phyloP scores from a whole-genome alignment of 2,797 vertebrate genomes.

The Synanceia verrucosa region DNA sequence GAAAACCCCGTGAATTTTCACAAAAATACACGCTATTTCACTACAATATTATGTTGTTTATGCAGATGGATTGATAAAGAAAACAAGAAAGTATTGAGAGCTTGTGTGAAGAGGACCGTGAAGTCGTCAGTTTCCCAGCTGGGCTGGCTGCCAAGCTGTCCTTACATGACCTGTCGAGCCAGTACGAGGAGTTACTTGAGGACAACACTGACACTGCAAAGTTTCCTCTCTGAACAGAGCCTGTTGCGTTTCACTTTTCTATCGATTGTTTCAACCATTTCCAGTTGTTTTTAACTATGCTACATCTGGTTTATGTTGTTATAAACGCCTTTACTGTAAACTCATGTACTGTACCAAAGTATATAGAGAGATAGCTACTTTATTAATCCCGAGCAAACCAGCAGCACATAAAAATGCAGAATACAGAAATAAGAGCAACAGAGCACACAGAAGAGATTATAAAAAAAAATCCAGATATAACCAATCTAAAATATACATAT shows the following conservation, averaged over 20 bases:
- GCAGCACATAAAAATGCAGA: no score
- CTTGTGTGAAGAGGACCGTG: neutral
- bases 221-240: neutral
- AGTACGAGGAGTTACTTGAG: slow-evolving; percentile 62
- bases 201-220: slow-evolving; percentile 49
- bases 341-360: no score
- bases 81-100: rapidly evolving
- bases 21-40: neutral
- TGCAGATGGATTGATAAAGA: rapidly evolving
- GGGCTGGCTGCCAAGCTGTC: slow-evolving; percentile 62
- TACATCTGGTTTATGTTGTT: no score
- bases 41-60: rapidly evolving
- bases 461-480: no score
- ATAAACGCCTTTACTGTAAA: no score
- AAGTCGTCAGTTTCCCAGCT: neutral
- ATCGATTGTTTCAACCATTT: neutral
- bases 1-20: neutral
- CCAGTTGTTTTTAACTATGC: no score
- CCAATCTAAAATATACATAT: no score
- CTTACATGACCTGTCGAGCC: slow-evolving; percentile 71
- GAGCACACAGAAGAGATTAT: no score
- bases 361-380: no score
- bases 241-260: neutral
- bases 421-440: no score
- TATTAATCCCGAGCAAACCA: no score